These are phyloP conservation scores for Formicarius rufipectus DNA, from an alignment of 2,113 vertebrate genomes.

Conservation along the genomic window DNA sequence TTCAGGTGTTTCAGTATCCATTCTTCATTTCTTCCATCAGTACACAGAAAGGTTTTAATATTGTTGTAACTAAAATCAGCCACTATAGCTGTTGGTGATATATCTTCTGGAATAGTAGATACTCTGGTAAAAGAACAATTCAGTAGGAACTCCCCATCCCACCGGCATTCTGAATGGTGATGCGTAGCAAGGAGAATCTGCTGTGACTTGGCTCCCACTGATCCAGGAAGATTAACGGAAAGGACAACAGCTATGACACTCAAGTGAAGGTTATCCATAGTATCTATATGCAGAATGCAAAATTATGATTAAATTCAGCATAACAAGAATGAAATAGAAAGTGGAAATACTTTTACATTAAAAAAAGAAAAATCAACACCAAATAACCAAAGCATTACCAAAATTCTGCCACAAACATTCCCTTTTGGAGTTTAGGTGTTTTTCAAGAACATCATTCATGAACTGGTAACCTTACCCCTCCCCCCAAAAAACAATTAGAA, in stretches of 20 bases:
- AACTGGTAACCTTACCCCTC: not conserved
- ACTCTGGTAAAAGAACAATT: constrained; percentile 54
- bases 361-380: not conserved
- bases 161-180: not conserved
- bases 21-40: not conserved
- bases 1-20: constrained; percentile 55
- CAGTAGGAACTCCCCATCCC: constrained; percentile 1
- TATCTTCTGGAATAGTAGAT: not conserved
- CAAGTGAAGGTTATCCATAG: constrained; percentile 55
- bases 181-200: not conserved
- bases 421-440: not conserved
- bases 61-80: constrained; percentile 10
- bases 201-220: not conserved
- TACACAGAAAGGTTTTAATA: not conserved
- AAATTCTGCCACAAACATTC: not conserved
- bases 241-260: constrained; percentile 3
- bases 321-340: not conserved
- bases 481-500: not conserved
- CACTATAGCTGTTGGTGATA: not conserved
- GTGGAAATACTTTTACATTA: not conserved
- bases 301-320: not conserved
- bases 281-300: constrained; percentile 17
- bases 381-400: not conserved
- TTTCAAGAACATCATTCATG: not conserved
- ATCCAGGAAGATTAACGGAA: constrained; percentile 28